Evolutionary conservation across 2,113 vertebrate genomes (phyloP).

Genomic region (Pelodiscus sinensis): DNA sequence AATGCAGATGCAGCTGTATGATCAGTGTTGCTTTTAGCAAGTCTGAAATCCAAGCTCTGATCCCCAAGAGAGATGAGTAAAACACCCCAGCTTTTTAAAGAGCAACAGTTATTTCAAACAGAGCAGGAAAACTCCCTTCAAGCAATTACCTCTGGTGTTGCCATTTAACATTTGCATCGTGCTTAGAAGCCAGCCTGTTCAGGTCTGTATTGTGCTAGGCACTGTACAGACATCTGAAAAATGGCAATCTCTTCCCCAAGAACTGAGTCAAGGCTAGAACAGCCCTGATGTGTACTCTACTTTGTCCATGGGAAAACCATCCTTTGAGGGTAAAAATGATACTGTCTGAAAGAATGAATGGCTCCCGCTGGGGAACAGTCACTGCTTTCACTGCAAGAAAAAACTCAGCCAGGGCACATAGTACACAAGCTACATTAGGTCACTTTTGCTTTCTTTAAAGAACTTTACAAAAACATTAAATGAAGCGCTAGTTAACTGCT

Average conservation of each 20-base stretch:
- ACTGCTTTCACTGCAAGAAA: conserved; percentile 52
- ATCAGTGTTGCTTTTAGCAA: neutral
- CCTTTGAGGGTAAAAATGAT: conserved; percentile 2
- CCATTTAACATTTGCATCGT: neutral
- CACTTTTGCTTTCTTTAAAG: neutral
- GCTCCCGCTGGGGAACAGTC: conserved; percentile 67
- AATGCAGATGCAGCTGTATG: neutral
- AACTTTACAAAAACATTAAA: conserved; percentile 22
- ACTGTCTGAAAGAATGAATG: conserved; percentile 46
- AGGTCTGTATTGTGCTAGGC: neutral
- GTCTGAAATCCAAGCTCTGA: neutral
- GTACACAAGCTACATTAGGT: conserved; percentile 46
- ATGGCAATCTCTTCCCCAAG: neutral
- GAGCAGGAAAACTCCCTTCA: neutral
- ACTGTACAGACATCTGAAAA: neutral
- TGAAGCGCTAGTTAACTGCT: neutral
- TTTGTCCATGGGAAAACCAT: neutral
- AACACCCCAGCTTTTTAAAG: accelerated
- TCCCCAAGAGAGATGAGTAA: neutral
- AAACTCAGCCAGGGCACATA: neutral
- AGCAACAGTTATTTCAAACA: neutral
- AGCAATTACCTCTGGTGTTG: neutral
- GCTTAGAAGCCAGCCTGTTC: accelerated
- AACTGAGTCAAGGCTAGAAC: neutral
- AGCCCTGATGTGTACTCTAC: neutral